These are phyloP conservation scores for Caenorhabditis wallacei DNA, from an alignment of 2,888 invertebrate genomes.

Conservation along the genomic window DNA sequence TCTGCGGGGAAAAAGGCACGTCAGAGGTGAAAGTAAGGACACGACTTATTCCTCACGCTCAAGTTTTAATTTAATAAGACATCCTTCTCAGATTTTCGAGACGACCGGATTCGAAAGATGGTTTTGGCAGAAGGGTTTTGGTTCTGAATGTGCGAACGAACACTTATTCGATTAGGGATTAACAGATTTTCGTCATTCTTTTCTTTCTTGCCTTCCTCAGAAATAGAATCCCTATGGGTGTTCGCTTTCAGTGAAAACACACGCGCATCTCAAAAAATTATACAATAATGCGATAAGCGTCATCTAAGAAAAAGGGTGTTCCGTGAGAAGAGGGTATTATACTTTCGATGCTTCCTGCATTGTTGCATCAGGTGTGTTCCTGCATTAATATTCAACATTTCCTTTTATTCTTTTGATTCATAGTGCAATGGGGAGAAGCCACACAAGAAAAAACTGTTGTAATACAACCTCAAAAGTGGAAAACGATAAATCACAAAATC, in stretches of 20 bases:
- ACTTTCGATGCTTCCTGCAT: conserved; percentile 20
- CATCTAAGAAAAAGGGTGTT: conserved; percentile 32
- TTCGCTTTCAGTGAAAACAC: conserved; percentile 48
- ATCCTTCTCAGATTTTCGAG: conserved; percentile 28
- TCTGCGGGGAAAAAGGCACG: conserved; percentile 39
- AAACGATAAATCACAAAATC: conserved; percentile 60
- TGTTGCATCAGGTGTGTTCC: conserved; percentile 27
- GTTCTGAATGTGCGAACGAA: conserved; percentile 48
- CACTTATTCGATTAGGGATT: conserved; percentile 61
- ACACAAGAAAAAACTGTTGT: conserved; percentile 55
- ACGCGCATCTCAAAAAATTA: conserved; percentile 32
- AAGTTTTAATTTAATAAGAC: conserved; percentile 60
- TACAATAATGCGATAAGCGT: conserved; percentile 52
- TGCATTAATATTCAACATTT: conserved; percentile 5
- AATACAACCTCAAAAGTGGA: conserved; percentile 61
- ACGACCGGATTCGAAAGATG: conserved; percentile 55
- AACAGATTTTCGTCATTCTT: conserved; percentile 46
- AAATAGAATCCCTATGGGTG: conserved; percentile 24
- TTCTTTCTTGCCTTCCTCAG: conserved; percentile 9
- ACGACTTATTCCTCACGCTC: conserved; percentile 40
- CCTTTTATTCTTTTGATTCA: neutral
- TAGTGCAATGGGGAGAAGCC: conserved; percentile 24
- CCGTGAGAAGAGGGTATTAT: conserved; percentile 12
- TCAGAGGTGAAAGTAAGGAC: conserved; percentile 37
- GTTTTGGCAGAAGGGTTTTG: conserved; percentile 26